Conservation (phyloP, 2,888 invertebrate species). For the Capitulum mitella region DNA sequence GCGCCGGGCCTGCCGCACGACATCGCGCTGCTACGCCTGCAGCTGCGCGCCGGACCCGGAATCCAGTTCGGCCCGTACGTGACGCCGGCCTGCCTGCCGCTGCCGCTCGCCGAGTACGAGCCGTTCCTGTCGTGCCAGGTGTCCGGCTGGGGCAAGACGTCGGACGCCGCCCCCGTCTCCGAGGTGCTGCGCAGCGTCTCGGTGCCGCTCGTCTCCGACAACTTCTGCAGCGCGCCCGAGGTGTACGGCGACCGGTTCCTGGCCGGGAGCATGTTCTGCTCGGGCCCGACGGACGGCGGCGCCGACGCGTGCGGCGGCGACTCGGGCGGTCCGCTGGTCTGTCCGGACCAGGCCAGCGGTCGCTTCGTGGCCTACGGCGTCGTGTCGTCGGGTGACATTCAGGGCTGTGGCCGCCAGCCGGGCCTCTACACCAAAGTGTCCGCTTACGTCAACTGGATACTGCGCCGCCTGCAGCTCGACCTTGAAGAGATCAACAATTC, state of each 20-base stretch:
- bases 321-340: neutral
- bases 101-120: neutral
- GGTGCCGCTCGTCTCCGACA: too few relatives aligned
- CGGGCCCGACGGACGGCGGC: too few relatives aligned
- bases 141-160: neutral
- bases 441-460: neutral
- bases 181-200: too few relatives aligned
- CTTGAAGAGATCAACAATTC: too few relatives aligned
- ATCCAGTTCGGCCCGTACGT: neutral
- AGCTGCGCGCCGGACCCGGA: too few relatives aligned
- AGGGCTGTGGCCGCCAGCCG: neutral
- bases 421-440: neutral
- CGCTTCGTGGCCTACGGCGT: neutral
- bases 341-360: neutral
- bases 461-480: neutral
- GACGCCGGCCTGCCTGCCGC: neutral
- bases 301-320: too few relatives aligned
- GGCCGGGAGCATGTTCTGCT: too few relatives aligned
- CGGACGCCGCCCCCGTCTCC: too few relatives aligned
- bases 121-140: neutral
- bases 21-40: constrained; percentile 6
- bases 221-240: too few relatives aligned
- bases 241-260: too few relatives aligned
- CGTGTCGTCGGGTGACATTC: neutral
- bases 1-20: neutral